Conservation (phyloP, 2,113 vertebrate species). For the Bubo bubo region DNA sequence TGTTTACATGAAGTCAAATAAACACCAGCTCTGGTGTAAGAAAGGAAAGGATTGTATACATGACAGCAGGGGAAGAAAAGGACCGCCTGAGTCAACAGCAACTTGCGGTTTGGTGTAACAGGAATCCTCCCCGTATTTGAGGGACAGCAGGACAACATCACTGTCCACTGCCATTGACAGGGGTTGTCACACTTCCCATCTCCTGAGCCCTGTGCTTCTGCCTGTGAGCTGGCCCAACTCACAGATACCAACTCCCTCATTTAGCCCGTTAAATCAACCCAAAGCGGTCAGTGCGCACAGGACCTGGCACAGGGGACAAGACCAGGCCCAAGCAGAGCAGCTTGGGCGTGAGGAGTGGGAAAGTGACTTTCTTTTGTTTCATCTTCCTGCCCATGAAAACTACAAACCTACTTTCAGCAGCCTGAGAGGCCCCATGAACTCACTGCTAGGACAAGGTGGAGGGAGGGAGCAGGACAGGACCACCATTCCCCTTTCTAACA, state of each 20-base stretch:
- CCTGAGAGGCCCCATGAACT: accelerated
- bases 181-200: accelerated
- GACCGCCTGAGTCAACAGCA: not conserved
- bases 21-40: not conserved
- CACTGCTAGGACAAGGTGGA: accelerated
- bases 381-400: not conserved
- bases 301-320: not conserved
- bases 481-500: not conserved
- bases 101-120: not conserved
- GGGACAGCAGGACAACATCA: not conserved
- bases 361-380: not conserved
- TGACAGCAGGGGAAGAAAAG: not conserved
- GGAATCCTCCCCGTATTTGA: not conserved
- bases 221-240: not conserved
- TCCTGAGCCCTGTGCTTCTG: accelerated
- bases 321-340: accelerated
- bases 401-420: accelerated
- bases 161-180: not conserved
- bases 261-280: not conserved
- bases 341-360: accelerated
- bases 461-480: too few species aligned
- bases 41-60: not conserved
- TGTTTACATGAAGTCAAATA: not conserved
- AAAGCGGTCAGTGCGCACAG: accelerated
- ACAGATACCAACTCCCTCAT: not conserved